phyloP scores from a whole-genome alignment of 2,113 vertebrate genomes.

The Vulpes lagopus region DNA sequence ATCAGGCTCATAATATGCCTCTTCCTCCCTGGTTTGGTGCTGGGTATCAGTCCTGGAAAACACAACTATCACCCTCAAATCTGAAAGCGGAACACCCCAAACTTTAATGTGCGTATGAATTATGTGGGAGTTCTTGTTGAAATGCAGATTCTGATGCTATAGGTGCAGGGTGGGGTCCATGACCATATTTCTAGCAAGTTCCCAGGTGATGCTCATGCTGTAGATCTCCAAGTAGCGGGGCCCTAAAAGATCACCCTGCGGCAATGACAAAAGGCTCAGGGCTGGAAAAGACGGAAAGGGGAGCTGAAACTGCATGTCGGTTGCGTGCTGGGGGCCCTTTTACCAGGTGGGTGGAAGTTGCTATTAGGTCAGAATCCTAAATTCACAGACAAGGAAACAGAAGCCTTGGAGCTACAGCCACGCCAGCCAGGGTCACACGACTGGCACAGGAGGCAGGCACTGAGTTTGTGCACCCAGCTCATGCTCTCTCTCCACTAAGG shows the following conservation, averaged over 20 bases:
- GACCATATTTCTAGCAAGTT: background rate
- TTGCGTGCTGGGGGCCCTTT: background rate
- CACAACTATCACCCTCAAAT: background rate
- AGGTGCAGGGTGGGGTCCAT: background rate
- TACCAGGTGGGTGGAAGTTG: background rate
- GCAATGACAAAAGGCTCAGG: background rate
- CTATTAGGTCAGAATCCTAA: background rate
- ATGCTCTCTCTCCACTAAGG: background rate
- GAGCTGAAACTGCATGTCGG: background rate
- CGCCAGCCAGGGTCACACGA: fast-evolving
- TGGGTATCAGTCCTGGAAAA: background rate
- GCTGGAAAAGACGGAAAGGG: background rate
- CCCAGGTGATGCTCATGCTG: background rate
- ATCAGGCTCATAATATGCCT: background rate
- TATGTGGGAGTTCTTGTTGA: background rate
- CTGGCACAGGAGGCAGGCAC: background rate
- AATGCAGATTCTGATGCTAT: background rate
- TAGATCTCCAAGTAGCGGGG: background rate
- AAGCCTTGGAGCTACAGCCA: background rate
- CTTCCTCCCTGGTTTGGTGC: background rate
- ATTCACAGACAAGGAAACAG: background rate
- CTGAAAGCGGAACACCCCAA: background rate
- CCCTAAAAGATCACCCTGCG: background rate
- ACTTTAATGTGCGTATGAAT: background rate
- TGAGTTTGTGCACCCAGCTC: fast-evolving